A percentile compares a stretch with the other conserved stretches of the same genome.
phyloP scores from a whole-genome alignment of 2,888 invertebrate genomes.

The Campoplex nolae region DNA sequence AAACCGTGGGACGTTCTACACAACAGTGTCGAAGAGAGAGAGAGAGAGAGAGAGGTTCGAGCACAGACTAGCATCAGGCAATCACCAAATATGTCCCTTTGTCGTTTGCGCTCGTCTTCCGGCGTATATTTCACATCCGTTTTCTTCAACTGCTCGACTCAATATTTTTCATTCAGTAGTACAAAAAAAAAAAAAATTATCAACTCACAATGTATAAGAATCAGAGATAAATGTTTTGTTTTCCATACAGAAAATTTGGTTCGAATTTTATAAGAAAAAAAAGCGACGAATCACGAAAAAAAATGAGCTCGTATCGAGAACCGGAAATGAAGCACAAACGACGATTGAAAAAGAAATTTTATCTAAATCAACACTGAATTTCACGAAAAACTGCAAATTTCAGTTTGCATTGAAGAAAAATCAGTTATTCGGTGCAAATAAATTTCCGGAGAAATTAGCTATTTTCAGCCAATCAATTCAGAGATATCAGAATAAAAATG shows the following conservation, averaged over 20 bases:
- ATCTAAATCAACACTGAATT: neutral
- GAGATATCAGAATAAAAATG: neutral
- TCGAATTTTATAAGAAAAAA: no score
- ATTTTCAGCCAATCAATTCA: neutral
- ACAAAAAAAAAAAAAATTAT: neutral
- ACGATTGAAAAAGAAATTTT: neutral
- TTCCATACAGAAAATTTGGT: neutral
- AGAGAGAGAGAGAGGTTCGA: conserved; percentile 6
- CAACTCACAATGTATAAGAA: no score
- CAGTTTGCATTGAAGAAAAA: neutral
- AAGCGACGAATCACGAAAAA: no score
- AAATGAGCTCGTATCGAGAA: no score
- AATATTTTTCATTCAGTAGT: neutral
- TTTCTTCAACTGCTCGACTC: neutral
- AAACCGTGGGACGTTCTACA: conserved; percentile 75
- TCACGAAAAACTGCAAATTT: neutral
- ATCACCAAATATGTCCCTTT: conserved; percentile 76
- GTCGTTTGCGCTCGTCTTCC: conserved; percentile 66
- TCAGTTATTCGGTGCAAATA: neutral
- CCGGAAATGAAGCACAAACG: neutral
- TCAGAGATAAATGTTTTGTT: neutral
- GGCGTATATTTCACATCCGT: conserved; percentile 70
- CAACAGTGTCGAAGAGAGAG: conserved; percentile 6
- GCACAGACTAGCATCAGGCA: conserved; percentile 53
- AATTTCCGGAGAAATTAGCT: neutral